Evolutionary conservation across 2,113 vertebrate species (phyloP).

Genomic region (Phycodurus eques): DNA sequence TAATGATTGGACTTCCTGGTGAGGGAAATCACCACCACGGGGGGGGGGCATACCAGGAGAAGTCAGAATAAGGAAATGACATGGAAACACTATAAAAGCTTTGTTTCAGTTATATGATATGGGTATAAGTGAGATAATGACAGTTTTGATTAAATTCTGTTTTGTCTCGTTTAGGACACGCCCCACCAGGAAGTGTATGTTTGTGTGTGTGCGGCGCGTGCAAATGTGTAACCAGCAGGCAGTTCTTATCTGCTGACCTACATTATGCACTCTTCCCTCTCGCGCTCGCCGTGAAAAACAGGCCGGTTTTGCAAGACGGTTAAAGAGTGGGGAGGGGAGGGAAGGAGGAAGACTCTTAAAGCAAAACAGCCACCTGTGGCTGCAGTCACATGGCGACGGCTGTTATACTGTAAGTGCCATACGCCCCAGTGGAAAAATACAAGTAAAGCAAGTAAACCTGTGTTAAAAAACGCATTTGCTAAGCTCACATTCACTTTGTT

Average conservation of each 20-base stretch:
- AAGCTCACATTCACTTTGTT: not conserved
- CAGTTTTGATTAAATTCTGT: not conserved
- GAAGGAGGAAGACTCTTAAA: conserved; percentile 3
- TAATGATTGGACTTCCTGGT: conserved; percentile 39
- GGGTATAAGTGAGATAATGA: not conserved
- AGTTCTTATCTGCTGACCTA: conserved; percentile 71
- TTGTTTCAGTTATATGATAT: not conserved
- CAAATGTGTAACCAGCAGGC: conserved; percentile 68
- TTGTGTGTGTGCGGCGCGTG: conserved; percentile 33
- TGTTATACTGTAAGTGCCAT: conserved; percentile 30
- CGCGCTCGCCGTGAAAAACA: conserved; percentile 41
- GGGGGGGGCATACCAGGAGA: not conserved
- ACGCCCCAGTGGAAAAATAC: conserved; percentile 48
- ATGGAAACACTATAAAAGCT: not conserved
- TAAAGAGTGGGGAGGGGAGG: conserved; percentile 16
- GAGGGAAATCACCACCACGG: not conserved
- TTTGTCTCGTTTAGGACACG: conserved; percentile 9
- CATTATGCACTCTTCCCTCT: conserved; percentile 60
- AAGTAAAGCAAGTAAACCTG: not conserved
- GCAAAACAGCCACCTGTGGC: conserved; percentile 58
- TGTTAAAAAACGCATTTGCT: not conserved
- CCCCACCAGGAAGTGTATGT: conserved; percentile 41
- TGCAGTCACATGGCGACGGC: conserved; percentile 26
- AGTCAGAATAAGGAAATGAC: not conserved
- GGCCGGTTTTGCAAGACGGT: conserved; percentile 41